These are phyloP conservation scores for Sceloporus tristichus DNA, from an alignment of 2,113 vertebrate genomes.

Conservation along the genomic window DNA sequence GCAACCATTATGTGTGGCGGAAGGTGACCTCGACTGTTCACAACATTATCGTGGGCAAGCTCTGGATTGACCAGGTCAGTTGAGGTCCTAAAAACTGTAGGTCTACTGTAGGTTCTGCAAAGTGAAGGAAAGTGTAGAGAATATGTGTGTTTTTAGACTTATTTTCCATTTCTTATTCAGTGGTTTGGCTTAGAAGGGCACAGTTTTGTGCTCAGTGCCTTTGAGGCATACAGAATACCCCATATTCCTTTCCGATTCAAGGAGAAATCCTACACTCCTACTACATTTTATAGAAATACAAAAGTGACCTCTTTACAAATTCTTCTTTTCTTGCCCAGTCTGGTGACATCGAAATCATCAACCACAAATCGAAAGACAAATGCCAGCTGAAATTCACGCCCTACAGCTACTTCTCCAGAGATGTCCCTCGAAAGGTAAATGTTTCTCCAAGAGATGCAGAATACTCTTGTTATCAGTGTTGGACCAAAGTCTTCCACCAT, in stretches of 20 bases:
- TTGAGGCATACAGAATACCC: too few relatives aligned
- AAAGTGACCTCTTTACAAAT: slow-evolving; percentile 27
- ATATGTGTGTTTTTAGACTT: too few relatives aligned
- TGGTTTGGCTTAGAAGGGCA: too few relatives aligned
- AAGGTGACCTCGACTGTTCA: slow-evolving; percentile 98
- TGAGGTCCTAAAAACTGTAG: too few relatives aligned
- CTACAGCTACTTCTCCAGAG: slow-evolving; percentile 99
- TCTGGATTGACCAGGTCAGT: slow-evolving; percentile 98
- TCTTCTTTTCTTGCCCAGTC: slow-evolving; percentile 80
- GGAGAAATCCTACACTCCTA: too few relatives aligned
- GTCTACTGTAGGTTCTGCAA: not conserved
- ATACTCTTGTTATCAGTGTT: not conserved
- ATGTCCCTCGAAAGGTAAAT: slow-evolving; percentile 93
- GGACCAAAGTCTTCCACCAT: too few relatives aligned
- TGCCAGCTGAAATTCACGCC: slow-evolving; percentile 98
- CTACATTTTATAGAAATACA: not conserved
- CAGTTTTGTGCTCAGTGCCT: too few relatives aligned
- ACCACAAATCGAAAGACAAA: slow-evolving; percentile 95
- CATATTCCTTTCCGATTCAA: too few relatives aligned
- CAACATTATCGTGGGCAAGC: slow-evolving; percentile 98
- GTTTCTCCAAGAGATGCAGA: not conserved
- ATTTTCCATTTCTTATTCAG: too few relatives aligned
- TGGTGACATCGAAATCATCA: slow-evolving; percentile 97
- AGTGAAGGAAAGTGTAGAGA: too few relatives aligned
- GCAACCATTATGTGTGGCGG: slow-evolving; percentile 97